These are phyloP conservation scores for Agapornis canus DNA, from an alignment of 2,797 vertebrate species.

Conservation along the genomic window DNA sequence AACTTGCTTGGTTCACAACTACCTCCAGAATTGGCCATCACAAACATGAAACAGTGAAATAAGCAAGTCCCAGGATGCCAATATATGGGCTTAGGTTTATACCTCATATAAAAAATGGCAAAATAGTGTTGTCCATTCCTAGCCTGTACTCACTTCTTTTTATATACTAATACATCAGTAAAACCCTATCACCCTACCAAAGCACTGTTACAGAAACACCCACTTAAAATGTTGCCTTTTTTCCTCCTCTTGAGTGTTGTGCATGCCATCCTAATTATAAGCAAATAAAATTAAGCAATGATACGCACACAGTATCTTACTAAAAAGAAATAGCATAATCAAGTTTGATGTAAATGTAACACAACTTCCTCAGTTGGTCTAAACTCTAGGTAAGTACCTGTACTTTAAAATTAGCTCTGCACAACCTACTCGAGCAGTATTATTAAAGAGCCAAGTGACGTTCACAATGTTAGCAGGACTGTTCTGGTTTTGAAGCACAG, in stretches of 20 bases:
- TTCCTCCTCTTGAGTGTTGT: neutral
- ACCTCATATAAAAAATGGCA: conserved; percentile 24
- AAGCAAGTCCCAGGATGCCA: neutral
- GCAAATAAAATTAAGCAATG: conserved; percentile 4
- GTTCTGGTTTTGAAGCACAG: conserved; percentile 39
- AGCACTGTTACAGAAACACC: neutral
- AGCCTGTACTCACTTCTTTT: conserved; percentile 42
- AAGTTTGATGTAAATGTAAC: neutral
- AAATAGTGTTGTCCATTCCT: neutral
- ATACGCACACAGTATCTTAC: neutral
- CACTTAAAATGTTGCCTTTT: neutral
- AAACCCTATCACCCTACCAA: neutral
- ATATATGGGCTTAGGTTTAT: conserved; percentile 23
- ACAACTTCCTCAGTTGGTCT: neutral
- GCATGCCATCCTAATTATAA: neutral
- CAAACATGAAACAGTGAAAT: conserved; percentile 3
- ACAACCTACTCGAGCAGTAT: neutral
- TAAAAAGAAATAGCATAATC: conserved; percentile 1
- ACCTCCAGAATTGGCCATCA: neutral
- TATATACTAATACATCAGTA: neutral
- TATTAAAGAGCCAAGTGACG: conserved; percentile 7
- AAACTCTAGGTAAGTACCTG: conserved; percentile 3
- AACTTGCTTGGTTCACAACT: neutral
- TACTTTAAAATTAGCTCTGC: conserved; percentile 35
- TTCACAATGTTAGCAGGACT: conserved; percentile 9